Evolutionary conservation across 2,888 invertebrate species (phyloP).

Genomic region (Noctua comes): DNA sequence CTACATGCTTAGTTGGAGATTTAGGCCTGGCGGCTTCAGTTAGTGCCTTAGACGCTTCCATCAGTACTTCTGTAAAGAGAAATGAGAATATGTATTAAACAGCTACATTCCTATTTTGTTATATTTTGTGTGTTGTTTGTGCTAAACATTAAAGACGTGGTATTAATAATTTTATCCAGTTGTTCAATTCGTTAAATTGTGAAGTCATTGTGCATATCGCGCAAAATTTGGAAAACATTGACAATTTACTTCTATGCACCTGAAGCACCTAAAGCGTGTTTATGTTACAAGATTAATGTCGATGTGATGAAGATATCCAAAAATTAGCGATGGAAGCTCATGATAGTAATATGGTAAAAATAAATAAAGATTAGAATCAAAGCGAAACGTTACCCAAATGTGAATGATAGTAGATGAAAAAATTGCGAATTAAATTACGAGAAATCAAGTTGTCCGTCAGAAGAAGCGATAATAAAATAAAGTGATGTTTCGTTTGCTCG

Average conservation of each 20-base stretch:
- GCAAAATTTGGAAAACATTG: constrained; percentile 43
- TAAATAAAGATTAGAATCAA: constrained; percentile 85
- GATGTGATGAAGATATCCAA: constrained; percentile 63
- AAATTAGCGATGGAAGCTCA: constrained; percentile 78
- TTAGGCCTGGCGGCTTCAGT: constrained; percentile 85
- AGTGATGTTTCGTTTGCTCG: constrained; percentile 81
- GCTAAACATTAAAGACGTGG: constrained; percentile 57
- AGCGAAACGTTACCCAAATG: constrained; percentile 90
- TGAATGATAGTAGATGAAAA: constrained; percentile 79
- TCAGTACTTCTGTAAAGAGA: constrained; percentile 83
- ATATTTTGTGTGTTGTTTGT: constrained; percentile 32
- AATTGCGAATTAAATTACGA: constrained; percentile 80
- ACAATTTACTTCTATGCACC: constrained; percentile 54
- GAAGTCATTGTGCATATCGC: constrained; percentile 43
- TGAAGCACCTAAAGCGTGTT: constrained; percentile 77
- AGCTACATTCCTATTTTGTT: neutral
- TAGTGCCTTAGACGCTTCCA: constrained; percentile 82
- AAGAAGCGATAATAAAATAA: constrained; percentile 83
- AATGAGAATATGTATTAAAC: constrained; percentile 38
- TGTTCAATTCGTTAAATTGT: constrained; percentile 19
- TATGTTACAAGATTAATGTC: constrained; percentile 61
- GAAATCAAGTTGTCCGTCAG: constrained; percentile 72
- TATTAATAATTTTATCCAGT: constrained; percentile 32
- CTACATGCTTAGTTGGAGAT: constrained; percentile 87
- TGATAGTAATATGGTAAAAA: constrained; percentile 79